Evolutionary conservation across 1,140 invertebrate genomes (phyloP), one percentile per base, ranked within the genome.

Genomic region (Wasmannia auropunctata): DNA sequence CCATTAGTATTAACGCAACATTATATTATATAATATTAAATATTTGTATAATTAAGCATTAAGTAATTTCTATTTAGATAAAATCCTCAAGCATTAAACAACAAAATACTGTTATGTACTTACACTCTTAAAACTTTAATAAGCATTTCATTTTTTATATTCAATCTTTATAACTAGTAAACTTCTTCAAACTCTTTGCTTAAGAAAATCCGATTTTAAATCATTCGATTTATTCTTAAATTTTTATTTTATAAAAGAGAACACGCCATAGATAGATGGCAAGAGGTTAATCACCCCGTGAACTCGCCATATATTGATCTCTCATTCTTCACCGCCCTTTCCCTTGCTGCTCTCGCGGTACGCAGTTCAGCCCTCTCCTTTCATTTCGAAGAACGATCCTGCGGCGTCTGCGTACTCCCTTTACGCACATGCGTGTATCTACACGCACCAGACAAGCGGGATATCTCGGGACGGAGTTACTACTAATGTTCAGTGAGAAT

Each of bases 401-500:
- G 58, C 16, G 56, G 88, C 88, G 87, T 86, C 88, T 88, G 88
- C 88, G 88, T 89, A 83, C n/a, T 69, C 70, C 49, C 22, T 80
- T 76, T 40, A 80, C 76, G 65, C 16, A 54, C 51, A 74, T 58
- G 60, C 87, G 74, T 74, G 51, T 63, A 74, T 28, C 25, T 6
- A 22, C 51, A 72, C 69, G 65, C 70, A 77, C 3, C 87, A 34
- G 58, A 25, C 62, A 56, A 77, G 11, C 46, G 46, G 51, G 31
- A 74, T 56, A 80, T 56, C 65, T 65, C 62, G 40, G 19, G 37
- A 60, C 43, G 28, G 37, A 72, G 62, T 60, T 56, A 91, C 87
- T 90, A 88, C 90, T 92, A 90, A 92, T 92, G 92, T 88, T 87
- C 88, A 72, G 92, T 90, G 91, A 91, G 80, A 86, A 83, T 69